Evolutionary conservation across 2,113 vertebrate species (phyloP), one percentile per base, ranked within the genome.

Genomic region (Formicarius rufipectus): DNA sequence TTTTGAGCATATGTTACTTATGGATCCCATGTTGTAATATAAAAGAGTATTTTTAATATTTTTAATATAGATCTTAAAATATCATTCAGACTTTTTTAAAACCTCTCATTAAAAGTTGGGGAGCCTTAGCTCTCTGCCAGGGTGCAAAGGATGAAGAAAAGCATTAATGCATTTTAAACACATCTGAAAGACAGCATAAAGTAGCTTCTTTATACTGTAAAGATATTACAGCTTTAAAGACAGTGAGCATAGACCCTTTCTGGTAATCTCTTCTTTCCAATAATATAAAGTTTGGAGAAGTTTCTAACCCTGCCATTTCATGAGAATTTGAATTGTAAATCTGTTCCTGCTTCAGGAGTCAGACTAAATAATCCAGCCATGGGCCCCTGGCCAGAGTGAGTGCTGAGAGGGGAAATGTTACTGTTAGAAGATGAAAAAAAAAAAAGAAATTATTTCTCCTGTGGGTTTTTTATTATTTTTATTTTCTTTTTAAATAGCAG

Each of bases 321-420:
- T 84, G 92, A 86, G 85, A 94, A 92, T 96, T 91, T 90, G 83
- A 90, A 93, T 90, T 87, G 69, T 92, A 96, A 94, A 95, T 92
- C 83, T 94, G 56, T 87, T 93, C 68, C 44, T 93, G 75, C 81
- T 84, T 89, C 47, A 45, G 87, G 87, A 94, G 84, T 95, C 79
- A 76, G 82, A 84, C 87, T 91, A 91, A 96, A 95, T 96, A 94
- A 89, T 90, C 69, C 72, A 63, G 24, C 53, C 10, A 0, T 8
- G 64, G 92, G 84, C 83, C 67, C 42, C 59, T 0, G 2, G 86
- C 87, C 95, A 95, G 81, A 71, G 72, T 31, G 87, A 82, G 31
- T 25, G 62, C 50, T 92, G 81, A 64, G 76, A 95, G 84, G 73
- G 60, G 66, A 94, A 96, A 95, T 68, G 85, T 86, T 86, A 53